Conservation (phyloP, 2,888 invertebrate genomes). For the Petrolisthes manimaculis region DNA sequence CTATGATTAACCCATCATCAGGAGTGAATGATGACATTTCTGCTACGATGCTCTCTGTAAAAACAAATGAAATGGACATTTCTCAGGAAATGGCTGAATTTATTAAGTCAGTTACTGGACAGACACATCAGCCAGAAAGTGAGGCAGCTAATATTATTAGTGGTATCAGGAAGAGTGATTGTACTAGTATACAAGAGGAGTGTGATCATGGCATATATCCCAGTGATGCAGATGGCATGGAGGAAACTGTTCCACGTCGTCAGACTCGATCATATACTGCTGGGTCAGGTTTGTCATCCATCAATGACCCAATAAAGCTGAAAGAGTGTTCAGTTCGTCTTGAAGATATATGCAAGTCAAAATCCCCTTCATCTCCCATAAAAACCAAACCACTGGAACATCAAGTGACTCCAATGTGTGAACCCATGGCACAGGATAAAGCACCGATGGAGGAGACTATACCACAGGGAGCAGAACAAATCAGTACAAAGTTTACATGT, state of each 20-base stretch:
- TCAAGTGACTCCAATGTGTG: constrained; percentile 1
- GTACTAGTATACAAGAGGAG: constrained; percentile 21
- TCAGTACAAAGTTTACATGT: background rate
- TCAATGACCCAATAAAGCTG: constrained; percentile 39
- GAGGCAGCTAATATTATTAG: constrained; percentile 22
- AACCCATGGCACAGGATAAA: background rate
- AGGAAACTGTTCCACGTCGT: constrained; percentile 27
- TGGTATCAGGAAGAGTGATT: constrained; percentile 25
- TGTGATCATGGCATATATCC: constrained; percentile 27
- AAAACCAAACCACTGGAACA: constrained; percentile 33
- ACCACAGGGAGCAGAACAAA: constrained; percentile 8
- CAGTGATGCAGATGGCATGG: constrained; percentile 4
- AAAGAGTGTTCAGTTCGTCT: constrained; percentile 57
- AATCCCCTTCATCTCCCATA: constrained; percentile 44
- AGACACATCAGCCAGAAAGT: constrained; percentile 11
- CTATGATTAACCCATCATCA: background rate
- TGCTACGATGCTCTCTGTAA: constrained; percentile 25
- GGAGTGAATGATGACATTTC: background rate
- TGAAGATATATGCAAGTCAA: constrained; percentile 59
- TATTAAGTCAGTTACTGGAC: constrained; percentile 8
- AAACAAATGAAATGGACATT: constrained; percentile 16
- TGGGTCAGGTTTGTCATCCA: background rate
- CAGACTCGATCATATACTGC: constrained; percentile 40
- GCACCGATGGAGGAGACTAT: background rate
- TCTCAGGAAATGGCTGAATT: constrained; percentile 35